Evolutionary conservation across 2,888 invertebrate species (phyloP).

Genomic region (Lasioglossum marginatum): DNA sequence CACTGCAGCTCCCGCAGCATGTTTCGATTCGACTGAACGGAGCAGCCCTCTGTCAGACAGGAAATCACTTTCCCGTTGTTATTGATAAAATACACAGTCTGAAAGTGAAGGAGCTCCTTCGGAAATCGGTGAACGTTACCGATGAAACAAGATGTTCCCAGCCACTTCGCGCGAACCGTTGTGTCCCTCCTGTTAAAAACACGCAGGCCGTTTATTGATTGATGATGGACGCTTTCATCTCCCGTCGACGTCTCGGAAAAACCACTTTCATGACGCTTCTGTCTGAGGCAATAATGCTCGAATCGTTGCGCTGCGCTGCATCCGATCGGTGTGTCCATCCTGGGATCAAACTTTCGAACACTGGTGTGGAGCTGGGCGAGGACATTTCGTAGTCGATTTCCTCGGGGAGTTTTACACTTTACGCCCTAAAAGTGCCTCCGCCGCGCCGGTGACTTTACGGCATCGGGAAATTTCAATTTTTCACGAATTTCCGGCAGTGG

Average conservation of each 20-base stretch:
- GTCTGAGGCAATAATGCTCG: constrained; percentile 6
- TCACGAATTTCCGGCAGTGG: background rate
- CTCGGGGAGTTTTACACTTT: constrained; percentile 47
- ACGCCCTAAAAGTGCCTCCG: background rate
- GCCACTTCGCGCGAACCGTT: background rate
- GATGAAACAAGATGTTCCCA: background rate
- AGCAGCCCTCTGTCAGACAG: background rate
- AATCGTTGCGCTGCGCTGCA: background rate
- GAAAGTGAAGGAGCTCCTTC: no score
- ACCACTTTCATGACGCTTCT: constrained; percentile 11
- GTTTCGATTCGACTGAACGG: background rate
- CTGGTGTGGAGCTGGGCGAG: background rate
- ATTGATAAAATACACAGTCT: background rate
- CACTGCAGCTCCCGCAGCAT: background rate
- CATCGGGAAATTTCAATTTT: constrained; percentile 16
- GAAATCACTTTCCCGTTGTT: background rate
- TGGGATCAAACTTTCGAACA: constrained; percentile 27
- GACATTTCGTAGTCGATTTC: constrained; percentile 51
- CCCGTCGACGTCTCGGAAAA: background rate
- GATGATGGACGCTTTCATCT: background rate
- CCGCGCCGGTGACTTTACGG: background rate
- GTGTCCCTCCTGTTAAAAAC: background rate
- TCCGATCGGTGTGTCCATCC: background rate
- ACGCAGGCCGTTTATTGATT: background rate
- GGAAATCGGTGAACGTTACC: background rate